These are phyloP conservation scores for rabbit (Oryctolagus cuniculus) DNA, from an alignment of 2,113 vertebrate genomes.

Conservation along the genomic window DNA sequence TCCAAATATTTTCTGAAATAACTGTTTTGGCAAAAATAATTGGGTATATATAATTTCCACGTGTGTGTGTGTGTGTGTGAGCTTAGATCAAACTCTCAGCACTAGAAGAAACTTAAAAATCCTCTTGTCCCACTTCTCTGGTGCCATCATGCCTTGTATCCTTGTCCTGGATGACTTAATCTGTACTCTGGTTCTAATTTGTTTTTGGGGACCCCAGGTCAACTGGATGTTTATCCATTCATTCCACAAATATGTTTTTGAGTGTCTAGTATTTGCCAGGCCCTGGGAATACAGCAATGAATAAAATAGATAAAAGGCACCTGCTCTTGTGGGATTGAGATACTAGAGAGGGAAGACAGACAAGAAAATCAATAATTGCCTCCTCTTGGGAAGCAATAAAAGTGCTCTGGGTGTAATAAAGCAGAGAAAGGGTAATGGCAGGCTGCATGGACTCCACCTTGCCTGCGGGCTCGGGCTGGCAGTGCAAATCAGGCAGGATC, in stretches of 20 bases:
- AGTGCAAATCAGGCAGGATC: background rate
- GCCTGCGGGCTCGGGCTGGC: background rate
- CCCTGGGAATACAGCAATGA: background rate
- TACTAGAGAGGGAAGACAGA: background rate
- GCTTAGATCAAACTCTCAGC: conserved; percentile 33
- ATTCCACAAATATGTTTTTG: background rate
- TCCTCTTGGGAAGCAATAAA: background rate
- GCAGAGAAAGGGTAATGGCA: background rate
- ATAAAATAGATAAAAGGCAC: background rate
- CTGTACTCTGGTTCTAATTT: background rate
- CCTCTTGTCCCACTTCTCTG: background rate
- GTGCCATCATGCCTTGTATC: background rate
- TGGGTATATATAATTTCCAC: background rate
- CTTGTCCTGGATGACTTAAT: background rate
- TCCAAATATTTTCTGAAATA: conserved; percentile 41
- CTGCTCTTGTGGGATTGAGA: background rate
- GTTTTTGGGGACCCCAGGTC: background rate
- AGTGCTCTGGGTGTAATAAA: background rate
- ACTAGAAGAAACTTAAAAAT: background rate
- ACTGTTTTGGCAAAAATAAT: background rate
- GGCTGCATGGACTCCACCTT: background rate
- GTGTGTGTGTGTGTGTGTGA: background rate
- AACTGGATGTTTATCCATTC: background rate
- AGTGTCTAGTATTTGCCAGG: background rate
- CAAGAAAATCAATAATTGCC: background rate